Percentiles rank a stretch among this genome's conserved stretches.
These are phyloP conservation scores for Venturia canescens DNA, from an alignment of 1,140 invertebrate species.

Conservation along the genomic window DNA sequence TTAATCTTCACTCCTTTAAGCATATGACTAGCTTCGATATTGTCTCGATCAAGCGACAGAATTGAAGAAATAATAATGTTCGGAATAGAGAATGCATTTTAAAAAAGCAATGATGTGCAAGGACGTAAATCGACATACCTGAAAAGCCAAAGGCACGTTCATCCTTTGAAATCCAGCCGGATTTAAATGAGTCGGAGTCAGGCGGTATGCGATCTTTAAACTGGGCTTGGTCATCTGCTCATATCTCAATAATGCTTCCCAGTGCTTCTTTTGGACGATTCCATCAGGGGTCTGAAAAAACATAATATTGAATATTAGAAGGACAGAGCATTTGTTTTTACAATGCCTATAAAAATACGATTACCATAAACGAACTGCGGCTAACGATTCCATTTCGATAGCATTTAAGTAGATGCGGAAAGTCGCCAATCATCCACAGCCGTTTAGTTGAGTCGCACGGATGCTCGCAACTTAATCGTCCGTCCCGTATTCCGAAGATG, in stretches of 20 bases:
- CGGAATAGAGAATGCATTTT: too few species aligned
- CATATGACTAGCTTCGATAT: too few species aligned
- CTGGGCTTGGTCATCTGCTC: neutral
- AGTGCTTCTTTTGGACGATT: neutral
- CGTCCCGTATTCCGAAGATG: slow-evolving; percentile 42
- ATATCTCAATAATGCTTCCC: neutral
- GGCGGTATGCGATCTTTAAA: neutral
- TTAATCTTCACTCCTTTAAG: too few species aligned
- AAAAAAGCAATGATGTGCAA: neutral
- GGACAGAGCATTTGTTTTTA: neutral
- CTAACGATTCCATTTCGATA: slow-evolving; percentile 18
- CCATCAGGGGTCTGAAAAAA: neutral
- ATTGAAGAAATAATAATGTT: neutral
- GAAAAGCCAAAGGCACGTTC: slow-evolving; percentile 45
- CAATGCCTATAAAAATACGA: neutral
- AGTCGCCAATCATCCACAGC: slow-evolving; percentile 52
- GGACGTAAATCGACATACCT: slow-evolving; percentile 9
- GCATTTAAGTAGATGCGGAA: slow-evolving; percentile 47
- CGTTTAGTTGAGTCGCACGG: neutral
- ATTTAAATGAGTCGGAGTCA: neutral
- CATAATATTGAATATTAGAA: neutral
- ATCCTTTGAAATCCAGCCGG: neutral
- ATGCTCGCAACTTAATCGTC: slow-evolving; percentile 33
- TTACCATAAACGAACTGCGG: neutral
- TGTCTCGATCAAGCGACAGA: too few species aligned